Conservation (phyloP, 2,888 invertebrate genomes). For the Lasius fuliginosus region DNA sequence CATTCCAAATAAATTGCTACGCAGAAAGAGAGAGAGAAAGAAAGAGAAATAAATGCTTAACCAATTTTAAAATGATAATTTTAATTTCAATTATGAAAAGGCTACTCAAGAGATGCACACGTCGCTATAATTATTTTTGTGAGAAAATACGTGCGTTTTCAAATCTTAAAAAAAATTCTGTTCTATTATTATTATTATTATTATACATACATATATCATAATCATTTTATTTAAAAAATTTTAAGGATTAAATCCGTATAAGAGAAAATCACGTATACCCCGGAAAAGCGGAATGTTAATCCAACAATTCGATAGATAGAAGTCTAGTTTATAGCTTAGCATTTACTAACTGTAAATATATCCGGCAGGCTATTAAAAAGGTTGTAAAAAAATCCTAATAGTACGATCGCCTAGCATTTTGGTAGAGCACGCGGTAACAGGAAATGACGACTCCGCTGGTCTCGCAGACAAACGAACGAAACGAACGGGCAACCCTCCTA, state of each 20-base stretch:
- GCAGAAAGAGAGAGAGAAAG: background rate
- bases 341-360: constrained; percentile 19
- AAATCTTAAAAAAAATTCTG: background rate
- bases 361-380: background rate
- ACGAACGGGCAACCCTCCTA: constrained; percentile 13
- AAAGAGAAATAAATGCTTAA: background rate
- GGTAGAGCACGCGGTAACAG: background rate
- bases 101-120: background rate
- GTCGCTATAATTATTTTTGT: background rate
- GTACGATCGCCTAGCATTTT: background rate
- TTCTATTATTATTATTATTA: background rate
- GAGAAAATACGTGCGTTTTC: background rate
- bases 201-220: background rate
- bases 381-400: constrained; percentile 21
- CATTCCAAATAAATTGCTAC: background rate
- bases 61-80: background rate
- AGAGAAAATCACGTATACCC: background rate
- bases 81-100: background rate
- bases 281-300: background rate
- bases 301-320: background rate
- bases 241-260: background rate
- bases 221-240: background rate
- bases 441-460: background rate
- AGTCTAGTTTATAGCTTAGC: constrained; percentile 5
- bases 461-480: constrained; percentile 9